Evolutionary conservation across 2,888 invertebrate genomes (phyloP), one percentile per base, ranked within the genome.

Genomic region (Sphecodes monilicornis): DNA sequence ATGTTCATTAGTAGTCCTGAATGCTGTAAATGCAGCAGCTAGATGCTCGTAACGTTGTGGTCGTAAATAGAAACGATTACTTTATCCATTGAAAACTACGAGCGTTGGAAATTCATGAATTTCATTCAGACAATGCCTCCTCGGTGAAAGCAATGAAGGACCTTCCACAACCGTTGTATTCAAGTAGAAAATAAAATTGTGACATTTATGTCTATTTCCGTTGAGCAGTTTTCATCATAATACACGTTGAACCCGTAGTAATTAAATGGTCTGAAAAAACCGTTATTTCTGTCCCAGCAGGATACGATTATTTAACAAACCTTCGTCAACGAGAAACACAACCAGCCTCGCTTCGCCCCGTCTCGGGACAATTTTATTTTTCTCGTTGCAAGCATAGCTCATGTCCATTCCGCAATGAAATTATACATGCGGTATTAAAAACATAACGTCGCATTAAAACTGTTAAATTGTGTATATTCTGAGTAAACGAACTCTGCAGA

Each of bases 281-380:
- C 69, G 60, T 70, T 54, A 81, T 71, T 64, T 39, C 36, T 5
- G 26, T 26, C 10, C 46, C 46, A 26, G 13, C 39, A n/a, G 54
- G 29, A 60, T 26, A 46, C 41, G 70, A 72, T 76, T 81, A 71
- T 76, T 81, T 76, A 71, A 81, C 66, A 71, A 81, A 76, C 8
- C 22, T 13, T 11, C 43, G 76, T 54, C 57, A 66, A 76, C 76
- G 66, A 81, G 54, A 71, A 43, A 41, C 32, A 18, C 69, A 22
- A 16, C 18, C 70, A 22, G 32, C 32, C 29, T 76, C 43, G 60
- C 54, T 64, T n/a, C 29, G 13, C n/a, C 32, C 10, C 39, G 13
- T 0, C 13, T 18, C 16, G 4, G 71, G 18, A 6, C 18, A 36
- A 36, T 36, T 41, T 60, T 70, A 66, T 76, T 76, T 68, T 32